Percentiles rank a stretch among this genome's conserved stretches.
These are phyloP conservation scores for Procambarus virginalis DNA, from an alignment of 1,140 invertebrate species.

Conservation along the genomic window DNA sequence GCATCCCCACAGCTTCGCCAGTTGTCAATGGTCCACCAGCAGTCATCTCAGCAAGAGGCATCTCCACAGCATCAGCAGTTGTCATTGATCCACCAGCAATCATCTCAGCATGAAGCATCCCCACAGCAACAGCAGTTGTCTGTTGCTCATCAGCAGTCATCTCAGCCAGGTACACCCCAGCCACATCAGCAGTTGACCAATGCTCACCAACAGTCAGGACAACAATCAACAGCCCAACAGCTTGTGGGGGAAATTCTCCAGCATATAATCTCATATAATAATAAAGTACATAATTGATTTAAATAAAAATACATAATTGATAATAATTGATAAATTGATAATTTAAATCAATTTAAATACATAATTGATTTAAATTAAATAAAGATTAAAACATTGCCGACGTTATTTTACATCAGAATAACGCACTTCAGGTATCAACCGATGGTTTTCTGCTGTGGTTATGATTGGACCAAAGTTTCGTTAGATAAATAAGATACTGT, in stretches of 20 bases:
- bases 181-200: constrained; percentile 6
- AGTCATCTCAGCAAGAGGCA: constrained; percentile 14
- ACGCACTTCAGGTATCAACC: no score
- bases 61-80: constrained; percentile 13
- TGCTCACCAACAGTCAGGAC: constrained; percentile 25
- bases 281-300: no score
- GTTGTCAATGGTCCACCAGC: background rate
- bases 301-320: no score
- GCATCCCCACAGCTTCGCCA: constrained; percentile 1
- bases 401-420: no score
- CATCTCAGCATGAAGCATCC: background rate
- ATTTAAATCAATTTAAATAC: no score
- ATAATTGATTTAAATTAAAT: no score
- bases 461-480: no score
- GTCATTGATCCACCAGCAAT: background rate
- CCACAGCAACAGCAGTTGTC: constrained; percentile 19
- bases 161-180: constrained; percentile 17
- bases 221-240: background rate
- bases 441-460: background rate
- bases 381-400: no score
- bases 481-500: no score
- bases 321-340: no score
- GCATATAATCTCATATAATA: no score
- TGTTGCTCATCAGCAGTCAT: constrained; percentile 32
- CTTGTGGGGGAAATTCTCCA: background rate